phyloP scores from a whole-genome alignment of 2,797 vertebrate genomes.

The Anguilla anguilla region DNA sequence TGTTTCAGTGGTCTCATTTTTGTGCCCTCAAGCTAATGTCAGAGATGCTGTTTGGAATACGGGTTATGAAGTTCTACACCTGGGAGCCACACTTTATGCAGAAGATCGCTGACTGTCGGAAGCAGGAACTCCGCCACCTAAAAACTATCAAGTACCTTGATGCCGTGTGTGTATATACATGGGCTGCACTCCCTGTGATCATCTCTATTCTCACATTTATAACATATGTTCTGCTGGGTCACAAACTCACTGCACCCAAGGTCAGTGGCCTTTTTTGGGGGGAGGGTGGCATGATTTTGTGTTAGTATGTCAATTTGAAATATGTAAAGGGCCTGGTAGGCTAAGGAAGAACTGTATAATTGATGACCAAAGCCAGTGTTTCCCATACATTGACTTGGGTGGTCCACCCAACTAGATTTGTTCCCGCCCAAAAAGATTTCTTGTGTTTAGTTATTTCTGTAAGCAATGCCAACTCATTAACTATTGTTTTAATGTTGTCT shows the following conservation, averaged over 20 bases:
- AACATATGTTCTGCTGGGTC: conserved; percentile 86
- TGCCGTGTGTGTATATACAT: conserved; percentile 91
- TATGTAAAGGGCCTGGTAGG: neutral
- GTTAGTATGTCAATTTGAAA: neutral
- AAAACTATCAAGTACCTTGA: conserved; percentile 86
- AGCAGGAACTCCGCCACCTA: conserved; percentile 80
- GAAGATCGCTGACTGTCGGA: conserved; percentile 74
- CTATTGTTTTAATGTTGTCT: no score
- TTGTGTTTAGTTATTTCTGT: no score
- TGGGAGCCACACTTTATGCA: conserved; percentile 86
- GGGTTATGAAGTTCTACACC: conserved; percentile 91
- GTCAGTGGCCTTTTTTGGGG: conserved; percentile 61
- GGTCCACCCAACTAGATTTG: no score
- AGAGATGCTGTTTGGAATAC: conserved; percentile 88
- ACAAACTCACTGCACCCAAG: conserved; percentile 92
- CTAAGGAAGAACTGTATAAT: neutral
- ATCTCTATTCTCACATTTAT: conserved; percentile 91
- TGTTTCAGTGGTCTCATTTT: neutral
- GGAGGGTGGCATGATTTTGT: neutral
- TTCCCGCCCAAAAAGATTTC: no score
- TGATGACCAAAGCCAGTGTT: no score
- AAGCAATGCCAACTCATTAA: no score
- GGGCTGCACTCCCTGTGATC: conserved; percentile 91
- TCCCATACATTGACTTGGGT: no score
- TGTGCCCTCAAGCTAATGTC: conserved; percentile 82